Percentiles rank a stretch among this genome's conserved stretches.
Conservation (phyloP, 2,113 vertebrate genomes). For the Malurus cyaneus region DNA sequence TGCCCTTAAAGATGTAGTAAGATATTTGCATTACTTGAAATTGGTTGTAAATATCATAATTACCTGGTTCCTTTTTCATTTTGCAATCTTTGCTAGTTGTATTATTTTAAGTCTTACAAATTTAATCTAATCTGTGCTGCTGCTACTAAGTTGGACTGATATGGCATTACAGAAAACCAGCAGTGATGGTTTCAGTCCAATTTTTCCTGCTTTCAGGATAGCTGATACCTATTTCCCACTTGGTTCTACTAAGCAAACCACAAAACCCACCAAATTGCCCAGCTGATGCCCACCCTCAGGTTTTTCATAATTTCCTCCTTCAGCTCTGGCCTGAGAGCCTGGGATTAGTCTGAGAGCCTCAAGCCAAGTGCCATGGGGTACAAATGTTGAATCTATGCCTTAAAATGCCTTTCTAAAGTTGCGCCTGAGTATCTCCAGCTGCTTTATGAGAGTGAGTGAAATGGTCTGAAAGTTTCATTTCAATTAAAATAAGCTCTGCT, state of each 20-base stretch:
- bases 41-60: not conserved
- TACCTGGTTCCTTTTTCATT: not conserved
- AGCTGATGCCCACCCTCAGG: not conserved
- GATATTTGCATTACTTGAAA: slow-evolving; percentile 13
- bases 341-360: not conserved
- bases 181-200: not conserved
- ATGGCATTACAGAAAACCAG: fast-evolving
- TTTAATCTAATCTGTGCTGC: not conserved
- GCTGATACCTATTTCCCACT: fast-evolving
- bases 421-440: not conserved
- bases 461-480: slow-evolving; percentile 25
- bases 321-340: fast-evolving
- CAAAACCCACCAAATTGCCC: not conserved
- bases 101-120: not conserved
- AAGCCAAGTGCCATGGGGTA: not conserved
- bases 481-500: slow-evolving; percentile 1
- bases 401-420: not conserved
- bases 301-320: not conserved
- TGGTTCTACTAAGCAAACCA: not conserved
- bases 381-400: not conserved
- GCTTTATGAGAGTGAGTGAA: not conserved
- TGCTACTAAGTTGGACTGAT: not conserved
- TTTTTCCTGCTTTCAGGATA: not conserved
- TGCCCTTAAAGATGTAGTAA: slow-evolving; percentile 25
- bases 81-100: not conserved